Evolutionary conservation across 2,888 invertebrate species (phyloP).

Genomic region (Sarcophaga rosellei): DNA sequence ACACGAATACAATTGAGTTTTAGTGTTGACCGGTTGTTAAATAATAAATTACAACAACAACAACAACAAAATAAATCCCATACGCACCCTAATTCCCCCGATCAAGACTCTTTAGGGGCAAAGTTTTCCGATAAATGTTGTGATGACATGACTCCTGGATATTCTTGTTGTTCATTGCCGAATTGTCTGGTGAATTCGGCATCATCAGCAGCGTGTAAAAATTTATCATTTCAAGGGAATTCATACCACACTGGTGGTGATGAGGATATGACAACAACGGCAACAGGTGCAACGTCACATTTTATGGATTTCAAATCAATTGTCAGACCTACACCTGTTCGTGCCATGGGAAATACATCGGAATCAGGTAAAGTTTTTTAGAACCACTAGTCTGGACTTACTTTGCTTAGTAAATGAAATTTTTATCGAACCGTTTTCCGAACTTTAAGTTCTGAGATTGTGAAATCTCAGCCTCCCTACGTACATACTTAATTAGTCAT

Average conservation of each 20-base stretch:
- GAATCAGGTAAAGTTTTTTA: slow-evolving; percentile 74
- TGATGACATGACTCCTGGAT: slow-evolving; percentile 70
- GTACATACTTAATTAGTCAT: no score
- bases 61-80: slow-evolving; percentile 62
- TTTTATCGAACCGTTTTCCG: no score
- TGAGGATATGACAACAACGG: not conserved
- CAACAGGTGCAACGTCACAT: slow-evolving; percentile 1
- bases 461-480: no score
- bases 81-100: not conserved
- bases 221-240: slow-evolving; percentile 40
- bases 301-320: slow-evolving; percentile 77
- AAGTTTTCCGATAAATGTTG: slow-evolving; percentile 69
- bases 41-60: slow-evolving; percentile 58
- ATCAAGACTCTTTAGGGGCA: not conserved
- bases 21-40: slow-evolving; percentile 79
- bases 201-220: slow-evolving; percentile 41
- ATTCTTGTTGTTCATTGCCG: slow-evolving; percentile 74
- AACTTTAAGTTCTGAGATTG: no score
- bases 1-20: slow-evolving; percentile 80
- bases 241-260: slow-evolving; percentile 24
- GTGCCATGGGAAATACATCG: slow-evolving; percentile 71
- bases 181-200: slow-evolving; percentile 71
- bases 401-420: no score
- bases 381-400: no score
- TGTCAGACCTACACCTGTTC: slow-evolving; percentile 77